Conservation (phyloP, 2,888 invertebrate genomes). For the Pristionchus arcanus region DNA sequence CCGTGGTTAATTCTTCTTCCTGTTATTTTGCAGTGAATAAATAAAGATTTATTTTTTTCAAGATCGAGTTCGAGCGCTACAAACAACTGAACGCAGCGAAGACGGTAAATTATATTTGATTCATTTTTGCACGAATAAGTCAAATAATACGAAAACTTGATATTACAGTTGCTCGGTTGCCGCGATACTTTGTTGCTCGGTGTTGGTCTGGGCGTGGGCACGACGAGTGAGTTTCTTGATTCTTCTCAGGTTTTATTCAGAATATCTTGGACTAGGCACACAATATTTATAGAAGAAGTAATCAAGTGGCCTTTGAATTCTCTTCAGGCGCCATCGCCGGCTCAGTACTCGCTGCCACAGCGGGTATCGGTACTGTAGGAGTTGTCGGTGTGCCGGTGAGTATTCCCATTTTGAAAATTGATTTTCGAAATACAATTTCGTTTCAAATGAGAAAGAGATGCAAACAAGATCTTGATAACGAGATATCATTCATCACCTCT, state of each 20-base stretch:
- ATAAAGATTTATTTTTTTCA: constrained; percentile 60
- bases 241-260: no score
- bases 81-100: constrained; percentile 76
- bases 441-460: no score
- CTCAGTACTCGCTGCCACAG: constrained; percentile 72
- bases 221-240: constrained; percentile 56
- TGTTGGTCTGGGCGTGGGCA: constrained; percentile 70
- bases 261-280: no score
- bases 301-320: no score
- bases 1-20: no score
- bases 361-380: constrained; percentile 75
- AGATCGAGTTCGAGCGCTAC: constrained; percentile 77
- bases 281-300: no score
- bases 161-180: constrained; percentile 69
- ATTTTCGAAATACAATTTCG: no score
- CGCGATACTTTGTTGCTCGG: constrained; percentile 76
- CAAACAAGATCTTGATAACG: no score
- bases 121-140: background rate
- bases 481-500: no score
- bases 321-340: constrained; percentile 71
- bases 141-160: background rate
- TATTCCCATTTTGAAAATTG: no score
- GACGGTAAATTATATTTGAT: constrained; percentile 57
- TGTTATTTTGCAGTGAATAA: no score
- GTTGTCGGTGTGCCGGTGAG: constrained; percentile 74